These are phyloP conservation scores for Gymnogyps californianus DNA, from an alignment of 2,113 vertebrate genomes.

Conservation along the genomic window DNA sequence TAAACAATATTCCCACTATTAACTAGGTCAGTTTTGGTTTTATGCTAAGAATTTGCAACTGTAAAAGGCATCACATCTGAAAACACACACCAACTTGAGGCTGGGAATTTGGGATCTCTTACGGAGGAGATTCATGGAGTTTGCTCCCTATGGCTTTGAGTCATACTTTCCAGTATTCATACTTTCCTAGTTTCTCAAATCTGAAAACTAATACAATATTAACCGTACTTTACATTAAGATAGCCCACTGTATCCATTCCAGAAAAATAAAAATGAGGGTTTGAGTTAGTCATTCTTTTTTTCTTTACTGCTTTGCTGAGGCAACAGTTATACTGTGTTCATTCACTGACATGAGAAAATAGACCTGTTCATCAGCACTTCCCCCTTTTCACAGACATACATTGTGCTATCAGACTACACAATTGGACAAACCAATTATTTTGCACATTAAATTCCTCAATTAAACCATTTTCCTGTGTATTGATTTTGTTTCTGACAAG, in stretches of 20 bases:
- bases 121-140: background rate
- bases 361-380: background rate
- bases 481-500: background rate
- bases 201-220: background rate
- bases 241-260: background rate
- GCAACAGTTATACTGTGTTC: background rate
- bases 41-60: background rate
- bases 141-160: background rate
- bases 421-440: background rate
- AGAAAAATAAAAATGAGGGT: background rate
- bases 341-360: background rate
- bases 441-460: background rate
- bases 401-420: background rate
- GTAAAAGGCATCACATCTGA: background rate
- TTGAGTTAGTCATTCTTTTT: background rate
- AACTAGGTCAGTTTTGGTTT: background rate
- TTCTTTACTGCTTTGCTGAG: background rate
- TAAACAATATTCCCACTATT: background rate
- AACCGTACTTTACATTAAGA: background rate
- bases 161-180: background rate
- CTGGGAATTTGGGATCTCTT: background rate
- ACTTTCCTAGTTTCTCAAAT: background rate
- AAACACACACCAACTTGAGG: background rate
- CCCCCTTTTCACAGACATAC: background rate
- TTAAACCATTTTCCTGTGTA: background rate